Base-by-base conservation (phyloP, 2,113 vertebrate species). In the Rhinolophus sinicus region DNA sequence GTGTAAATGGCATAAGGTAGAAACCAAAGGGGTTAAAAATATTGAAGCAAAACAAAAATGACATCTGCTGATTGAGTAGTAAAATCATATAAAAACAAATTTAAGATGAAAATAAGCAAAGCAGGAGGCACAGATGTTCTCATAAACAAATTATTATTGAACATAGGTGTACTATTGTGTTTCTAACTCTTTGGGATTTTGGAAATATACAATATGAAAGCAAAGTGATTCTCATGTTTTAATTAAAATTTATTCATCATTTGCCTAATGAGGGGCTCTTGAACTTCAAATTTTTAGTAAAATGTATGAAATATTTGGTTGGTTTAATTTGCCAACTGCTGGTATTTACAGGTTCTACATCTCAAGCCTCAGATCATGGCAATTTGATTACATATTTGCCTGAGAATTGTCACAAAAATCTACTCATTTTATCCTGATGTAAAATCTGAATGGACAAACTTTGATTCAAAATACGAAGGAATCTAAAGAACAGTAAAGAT, bases 91-190 rank as follows among this genome's bases (percentile, higher is more conserved):
- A 92, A 96, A 88, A 9, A 86, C 80, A 95, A 96, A 95, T 47
- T 78, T 88, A 93, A 11, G 9, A 96, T 88, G 52, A n/a, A 96
- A 96, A 96, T 96, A 90, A 80, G 47, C 65, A 91, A 87, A 97
- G 60, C 38, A 92, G 40, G 67, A 83, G 92, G 52, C 18, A 67
- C 76, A 89, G 85, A 64, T 97, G 73, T 92, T 30, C 52, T 77
- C 85, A 14, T 73, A 98, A 95, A 96, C 82, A 98, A 97, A 97
- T 86, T 84, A 93, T 96, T 95, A 50, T 87, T 44, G 26, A 95
- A 67, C 28, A 85, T 2, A 85, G 54, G 70, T 88, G 10, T 76
- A 65, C 70, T 95, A 80, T 78, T 56, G 30, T 47, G 65, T 75
- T 95, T 90, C 73, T 82, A 70, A 84, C 50, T n/a, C 6, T 90